These are phyloP conservation scores for Sialia sialis DNA, from an alignment of 2,113 vertebrate genomes.

Conservation along the genomic window DNA sequence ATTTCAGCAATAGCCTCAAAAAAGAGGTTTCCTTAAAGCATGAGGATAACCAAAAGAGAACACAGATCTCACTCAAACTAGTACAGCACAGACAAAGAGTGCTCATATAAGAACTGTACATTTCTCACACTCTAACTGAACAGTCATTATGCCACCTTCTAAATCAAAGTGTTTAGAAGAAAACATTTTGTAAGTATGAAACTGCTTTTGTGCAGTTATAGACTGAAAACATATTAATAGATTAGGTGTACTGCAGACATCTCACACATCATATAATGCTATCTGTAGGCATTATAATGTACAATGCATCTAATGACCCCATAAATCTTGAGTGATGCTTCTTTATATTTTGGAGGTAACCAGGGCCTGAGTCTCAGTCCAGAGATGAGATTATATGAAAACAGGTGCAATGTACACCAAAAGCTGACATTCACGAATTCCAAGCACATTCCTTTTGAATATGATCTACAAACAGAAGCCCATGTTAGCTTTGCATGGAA, in stretches of 20 bases:
- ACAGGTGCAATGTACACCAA: background rate
- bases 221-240: background rate
- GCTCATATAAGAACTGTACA: background rate
- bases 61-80: background rate
- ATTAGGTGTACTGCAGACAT: background rate
- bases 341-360: background rate
- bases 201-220: background rate
- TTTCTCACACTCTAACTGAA: background rate
- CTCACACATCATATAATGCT: background rate
- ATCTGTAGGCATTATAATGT: no score
- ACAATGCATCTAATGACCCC: background rate
- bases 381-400: background rate
- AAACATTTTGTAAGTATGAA: background rate
- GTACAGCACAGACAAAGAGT: background rate
- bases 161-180: background rate
- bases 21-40: background rate
- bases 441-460: rapidly evolving
- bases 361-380: background rate
- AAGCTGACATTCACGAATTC: background rate
- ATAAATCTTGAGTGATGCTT: background rate
- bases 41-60: background rate
- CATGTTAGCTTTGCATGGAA: rapidly evolving
- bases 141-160: background rate
- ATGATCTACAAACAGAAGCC: background rate
- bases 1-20: background rate